phyloP scores from a whole-genome alignment of 2,888 invertebrate species.

The Euproctis similis region DNA sequence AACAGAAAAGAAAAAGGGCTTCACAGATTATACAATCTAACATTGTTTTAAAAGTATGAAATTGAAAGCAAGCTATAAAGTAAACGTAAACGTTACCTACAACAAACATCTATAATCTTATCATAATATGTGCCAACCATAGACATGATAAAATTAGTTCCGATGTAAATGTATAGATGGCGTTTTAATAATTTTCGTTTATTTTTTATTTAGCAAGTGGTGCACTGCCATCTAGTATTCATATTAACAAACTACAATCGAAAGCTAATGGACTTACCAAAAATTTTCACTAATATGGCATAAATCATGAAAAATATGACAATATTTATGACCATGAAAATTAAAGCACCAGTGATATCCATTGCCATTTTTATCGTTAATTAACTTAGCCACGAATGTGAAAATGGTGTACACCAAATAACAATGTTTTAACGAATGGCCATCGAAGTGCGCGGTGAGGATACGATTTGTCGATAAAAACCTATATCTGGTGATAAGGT shows the following conservation, averaged over 20 bases:
- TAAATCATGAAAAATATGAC: constrained; percentile 48
- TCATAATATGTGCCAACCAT: too few relatives aligned
- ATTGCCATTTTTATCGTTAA: constrained; percentile 24
- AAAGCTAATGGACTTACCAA: constrained; percentile 40
- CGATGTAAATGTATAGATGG: neutral
- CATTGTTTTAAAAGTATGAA: constrained; percentile 2
- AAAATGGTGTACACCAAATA: constrained; percentile 2
- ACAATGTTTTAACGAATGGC: constrained; percentile 4
- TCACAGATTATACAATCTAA: constrained; percentile 7
- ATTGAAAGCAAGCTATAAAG: neutral
- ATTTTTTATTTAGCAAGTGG: neutral
- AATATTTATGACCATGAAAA: constrained; percentile 46
- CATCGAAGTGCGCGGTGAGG: constrained; percentile 1
- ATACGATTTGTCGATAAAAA: constrained; percentile 21
- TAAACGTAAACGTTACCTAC: neutral
- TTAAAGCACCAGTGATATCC: constrained; percentile 31
- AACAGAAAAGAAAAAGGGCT: constrained; percentile 1
- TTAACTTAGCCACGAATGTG: neutral
- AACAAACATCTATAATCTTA: neutral
- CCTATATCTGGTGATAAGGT: constrained; percentile 21
- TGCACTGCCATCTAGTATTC: constrained; percentile 1
- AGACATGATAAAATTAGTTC: constrained; percentile 2
- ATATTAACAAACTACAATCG: neutral
- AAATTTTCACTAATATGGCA: constrained; percentile 36
- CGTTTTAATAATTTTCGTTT: neutral